Evolutionary conservation across 2,113 vertebrate species (phyloP), one percentile per base, ranked within the genome.

Genomic region (Hiodon tergisus): DNA sequence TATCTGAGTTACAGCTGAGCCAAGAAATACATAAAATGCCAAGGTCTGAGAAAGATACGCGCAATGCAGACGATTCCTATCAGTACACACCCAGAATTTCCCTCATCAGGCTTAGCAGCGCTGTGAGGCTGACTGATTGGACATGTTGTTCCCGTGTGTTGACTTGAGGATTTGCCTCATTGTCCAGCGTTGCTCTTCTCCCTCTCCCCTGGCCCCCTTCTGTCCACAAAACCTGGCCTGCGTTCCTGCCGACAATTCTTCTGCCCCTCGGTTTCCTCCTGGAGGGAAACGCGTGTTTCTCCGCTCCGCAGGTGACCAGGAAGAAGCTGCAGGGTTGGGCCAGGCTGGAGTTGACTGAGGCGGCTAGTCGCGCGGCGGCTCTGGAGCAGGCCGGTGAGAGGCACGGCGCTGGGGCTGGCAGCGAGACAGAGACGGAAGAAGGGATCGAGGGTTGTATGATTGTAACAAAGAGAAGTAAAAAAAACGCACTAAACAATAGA

Each of bases 281-380:
- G 4, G 63, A 72, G 72, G 78, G 66, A 4, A 54, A n/a, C 13
- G 73, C 51, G 61, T 65, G 14, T 71, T 69, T 78, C 73, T 88
- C 84, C 69, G 87, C 80, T 57, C 83, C 69, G 85, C 90, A 91
- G 53, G 86, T 81, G 83, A 86, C 87, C 81, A 88, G 3, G 71
- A 90, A 90, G 85, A 93, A 92, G 83, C 89, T 88, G 72, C 94
- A 91, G 71, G 92, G 87, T 68, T 85, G 60, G 3, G 78, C 78
- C 84, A 94, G 91, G 31, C 31, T 31, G 31, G 92, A 91, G 83
- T 94, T 88, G 4, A 87, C 57, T 13, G 71, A 80, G 68, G 67
- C 74, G 76, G 90, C 83, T 73, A 93, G 79, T 72, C 71, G 85
- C 13, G 60, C 78, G 0, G 87, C 83, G 53, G 82, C 87, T 79